These are phyloP conservation scores for Phallusia fumigata DNA, from an alignment of 23 tunicate genomes.

Conservation along the genomic window DNA sequence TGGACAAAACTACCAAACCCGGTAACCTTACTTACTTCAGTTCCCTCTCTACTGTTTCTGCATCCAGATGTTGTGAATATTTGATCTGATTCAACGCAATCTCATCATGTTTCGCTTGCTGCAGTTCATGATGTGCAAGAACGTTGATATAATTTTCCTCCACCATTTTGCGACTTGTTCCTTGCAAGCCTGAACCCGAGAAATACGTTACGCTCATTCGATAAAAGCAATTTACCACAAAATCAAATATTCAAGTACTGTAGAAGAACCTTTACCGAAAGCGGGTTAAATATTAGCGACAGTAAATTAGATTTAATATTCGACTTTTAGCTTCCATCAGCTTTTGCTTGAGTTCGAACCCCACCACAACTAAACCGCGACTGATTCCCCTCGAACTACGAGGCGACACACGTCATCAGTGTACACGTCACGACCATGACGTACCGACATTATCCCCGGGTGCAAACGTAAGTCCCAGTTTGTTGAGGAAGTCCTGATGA, in stretches of 20 bases:
- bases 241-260: too few relatives aligned
- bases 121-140: slow-evolving; percentile 52
- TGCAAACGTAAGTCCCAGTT: slow-evolving; percentile 51
- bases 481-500: slow-evolving; percentile 64
- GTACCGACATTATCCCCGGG: slow-evolving; percentile 87
- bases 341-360: too few relatives aligned
- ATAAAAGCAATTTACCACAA: too few relatives aligned
- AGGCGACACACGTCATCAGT: too few relatives aligned
- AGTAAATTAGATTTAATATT: too few relatives aligned
- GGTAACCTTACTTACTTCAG: slow-evolving; percentile 43
- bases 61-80: slow-evolving; percentile 52
- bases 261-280: too few relatives aligned
- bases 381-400: too few relatives aligned
- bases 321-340: too few relatives aligned
- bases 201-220: too few relatives aligned
- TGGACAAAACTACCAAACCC: too few relatives aligned
- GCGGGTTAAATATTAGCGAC: too few relatives aligned
- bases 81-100: slow-evolving; percentile 68
- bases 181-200: slow-evolving; percentile 65
- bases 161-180: slow-evolving; percentile 80
- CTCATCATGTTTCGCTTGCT: slow-evolving; percentile 83
- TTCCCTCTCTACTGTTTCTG: slow-evolving; percentile 78
- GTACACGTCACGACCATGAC: not conserved
- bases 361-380: too few relatives aligned
- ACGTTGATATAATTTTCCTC: slow-evolving; percentile 82